Evolutionary conservation across 2,113 vertebrate species (phyloP), one percentile per base, ranked within the genome.

Genomic region (Tupaia chinensis): DNA sequence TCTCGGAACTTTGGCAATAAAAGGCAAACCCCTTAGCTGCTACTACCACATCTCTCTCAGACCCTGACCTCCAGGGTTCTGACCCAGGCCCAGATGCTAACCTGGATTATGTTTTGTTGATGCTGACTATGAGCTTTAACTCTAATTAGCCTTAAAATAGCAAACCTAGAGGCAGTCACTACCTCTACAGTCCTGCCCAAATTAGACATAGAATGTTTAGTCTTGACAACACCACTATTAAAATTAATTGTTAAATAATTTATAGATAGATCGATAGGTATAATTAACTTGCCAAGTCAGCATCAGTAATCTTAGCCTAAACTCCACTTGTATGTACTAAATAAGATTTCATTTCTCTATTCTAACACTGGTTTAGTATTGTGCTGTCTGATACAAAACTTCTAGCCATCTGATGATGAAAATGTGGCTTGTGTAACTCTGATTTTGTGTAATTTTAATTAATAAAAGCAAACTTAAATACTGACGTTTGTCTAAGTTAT

Each of bases 71-170:
- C 70, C 60, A 2, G n/a, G 20, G 19, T 90, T 94, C 29, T 76
- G 69, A 89, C 82, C 25, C 44, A 90, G 15, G 32, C 23, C 76
- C 73, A 76, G 12, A 4, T 17, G 11, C 70, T 58, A 91, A 92
- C 68, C 83, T 87, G 93, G 32, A 94, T 93, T 89, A 91, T 81
- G 25, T 27, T 97, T 73, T 83, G 29, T 76, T 94, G 19, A 87
- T 92, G 66, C 69, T 92, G 25, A 82, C 81, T 83, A 20, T 56
- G 66, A 93, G 66, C 70, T 65, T 81, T 87, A 84, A 87, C 32
- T 84, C 87, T 87, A 70, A 68, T 80, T 86, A 87, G 65, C 70
- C 89, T 73, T 3, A 15, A 97, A 97, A 93, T 10, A 87, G 66
- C 44, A 93, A 80, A 95, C 90, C 83, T 92, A 91, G 72, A 94